These are phyloP conservation scores for Calameuta idolon DNA, from an alignment of 2,888 invertebrate species.

Conservation along the genomic window DNA sequence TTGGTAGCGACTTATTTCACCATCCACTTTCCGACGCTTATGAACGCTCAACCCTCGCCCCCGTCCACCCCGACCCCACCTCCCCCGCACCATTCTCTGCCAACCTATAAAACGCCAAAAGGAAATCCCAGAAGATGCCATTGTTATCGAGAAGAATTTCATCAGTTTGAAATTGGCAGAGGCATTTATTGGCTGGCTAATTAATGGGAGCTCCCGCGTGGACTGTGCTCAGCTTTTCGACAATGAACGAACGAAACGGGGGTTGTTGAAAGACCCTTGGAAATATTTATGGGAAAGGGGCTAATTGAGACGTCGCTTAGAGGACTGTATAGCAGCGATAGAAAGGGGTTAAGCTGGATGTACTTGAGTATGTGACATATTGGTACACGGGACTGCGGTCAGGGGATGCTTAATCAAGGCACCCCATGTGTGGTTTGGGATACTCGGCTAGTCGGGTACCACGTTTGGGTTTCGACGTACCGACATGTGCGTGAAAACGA, in stretches of 20 bases:
- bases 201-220: neutral
- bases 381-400: conserved; percentile 42
- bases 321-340: neutral
- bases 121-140: neutral
- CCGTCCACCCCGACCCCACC: conserved; percentile 13
- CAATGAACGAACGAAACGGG: conserved; percentile 15
- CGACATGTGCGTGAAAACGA: neutral
- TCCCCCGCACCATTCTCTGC: too few species aligned
- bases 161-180: neutral
- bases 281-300: neutral
- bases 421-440: conserved; percentile 19
- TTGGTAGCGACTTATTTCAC: neutral
- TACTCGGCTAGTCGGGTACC: neutral
- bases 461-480: neutral
- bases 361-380: conserved; percentile 41
- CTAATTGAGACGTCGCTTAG: neutral
- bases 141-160: neutral
- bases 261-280: conserved; percentile 19
- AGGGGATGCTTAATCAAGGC: conserved; percentile 46
- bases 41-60: too few species aligned
- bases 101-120: neutral
- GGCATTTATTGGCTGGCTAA: neutral
- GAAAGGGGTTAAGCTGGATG: neutral
- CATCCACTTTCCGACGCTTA: neutral
- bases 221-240: neutral